Evolutionary conservation across 2,797 vertebrate genomes (phyloP).

Genomic region (Poeciliopsis gracilis): DNA sequence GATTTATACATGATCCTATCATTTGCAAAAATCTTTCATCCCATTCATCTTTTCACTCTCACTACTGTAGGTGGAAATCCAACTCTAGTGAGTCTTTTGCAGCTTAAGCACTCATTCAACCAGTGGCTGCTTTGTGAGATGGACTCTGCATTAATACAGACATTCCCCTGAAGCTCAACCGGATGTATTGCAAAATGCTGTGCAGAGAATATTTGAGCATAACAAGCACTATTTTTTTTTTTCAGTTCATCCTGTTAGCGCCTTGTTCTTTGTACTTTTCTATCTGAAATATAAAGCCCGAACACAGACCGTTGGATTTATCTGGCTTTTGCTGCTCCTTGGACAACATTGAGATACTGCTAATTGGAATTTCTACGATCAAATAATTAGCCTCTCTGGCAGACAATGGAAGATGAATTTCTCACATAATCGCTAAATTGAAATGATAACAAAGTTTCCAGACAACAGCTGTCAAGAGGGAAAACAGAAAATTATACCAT

Average conservation of each 20-base stretch:
- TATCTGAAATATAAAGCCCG: constrained; percentile 56
- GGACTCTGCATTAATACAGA: constrained; percentile 27
- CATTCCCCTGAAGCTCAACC: constrained; percentile 37
- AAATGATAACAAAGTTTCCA: constrained; percentile 78
- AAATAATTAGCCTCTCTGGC: constrained; percentile 82
- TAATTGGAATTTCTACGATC: constrained; percentile 84
- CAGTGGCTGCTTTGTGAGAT: constrained; percentile 19
- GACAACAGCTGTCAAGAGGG: constrained; percentile 59
- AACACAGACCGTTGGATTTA: constrained; percentile 55
- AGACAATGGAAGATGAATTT: constrained; percentile 76
- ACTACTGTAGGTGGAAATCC: constrained; percentile 34
- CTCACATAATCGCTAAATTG: constrained; percentile 72
- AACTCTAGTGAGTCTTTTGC: constrained; percentile 37
- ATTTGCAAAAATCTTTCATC: constrained; percentile 53
- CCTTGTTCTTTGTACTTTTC: constrained; percentile 46
- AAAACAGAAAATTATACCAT: constrained; percentile 38
- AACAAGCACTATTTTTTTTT: constrained; percentile 25
- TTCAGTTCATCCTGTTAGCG: constrained; percentile 46
- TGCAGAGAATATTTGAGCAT: constrained; percentile 24
- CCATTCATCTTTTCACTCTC: constrained; percentile 29
- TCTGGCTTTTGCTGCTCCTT: constrained; percentile 70
- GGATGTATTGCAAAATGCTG: constrained; percentile 27
- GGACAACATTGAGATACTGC: constrained; percentile 76
- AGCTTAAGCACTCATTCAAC: constrained; percentile 33
- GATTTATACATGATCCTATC: constrained; percentile 49